Conservation (phyloP, 1,140 invertebrate species). For the Drosophila leontia region DNA sequence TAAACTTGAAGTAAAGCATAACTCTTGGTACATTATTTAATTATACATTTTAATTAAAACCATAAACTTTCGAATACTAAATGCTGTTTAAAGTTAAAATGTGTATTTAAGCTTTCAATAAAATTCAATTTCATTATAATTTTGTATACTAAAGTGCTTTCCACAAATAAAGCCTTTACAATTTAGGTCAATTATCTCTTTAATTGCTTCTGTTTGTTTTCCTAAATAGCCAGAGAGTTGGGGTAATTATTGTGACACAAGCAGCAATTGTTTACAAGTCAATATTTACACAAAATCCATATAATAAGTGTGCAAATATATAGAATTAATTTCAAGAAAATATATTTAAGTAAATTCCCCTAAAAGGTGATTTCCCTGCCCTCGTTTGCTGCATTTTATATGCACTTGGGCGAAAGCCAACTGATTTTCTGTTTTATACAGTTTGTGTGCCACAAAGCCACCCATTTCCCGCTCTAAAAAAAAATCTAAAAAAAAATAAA, state of each 20-base stretch:
- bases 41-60: neutral
- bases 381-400: conserved; percentile 70
- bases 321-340: neutral
- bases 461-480: conserved; percentile 5
- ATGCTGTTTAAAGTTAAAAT: neutral
- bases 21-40: neutral
- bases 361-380: neutral
- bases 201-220: conserved; percentile 24
- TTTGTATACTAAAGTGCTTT: neutral
- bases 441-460: conserved; percentile 23
- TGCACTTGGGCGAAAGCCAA: conserved; percentile 71
- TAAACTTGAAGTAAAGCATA: neutral
- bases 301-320: conserved; percentile 5
- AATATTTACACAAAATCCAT: conserved; percentile 9
- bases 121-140: neutral
- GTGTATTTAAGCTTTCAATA: neutral
- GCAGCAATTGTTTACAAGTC: neutral
- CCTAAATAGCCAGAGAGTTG: neutral
- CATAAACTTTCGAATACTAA: neutral
- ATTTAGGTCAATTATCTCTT: conserved; percentile 25
- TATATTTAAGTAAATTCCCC: neutral
- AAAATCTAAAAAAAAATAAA: neutral
- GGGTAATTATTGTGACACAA: conserved; percentile 18
- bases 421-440: conserved; percentile 55
- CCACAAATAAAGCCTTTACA: neutral